A percentile compares a stretch with the other conserved stretches of the same genome.
These are phyloP conservation scores for Zaprionus ornatus DNA, from an alignment of 1,140 invertebrate genomes.

Conservation along the genomic window DNA sequence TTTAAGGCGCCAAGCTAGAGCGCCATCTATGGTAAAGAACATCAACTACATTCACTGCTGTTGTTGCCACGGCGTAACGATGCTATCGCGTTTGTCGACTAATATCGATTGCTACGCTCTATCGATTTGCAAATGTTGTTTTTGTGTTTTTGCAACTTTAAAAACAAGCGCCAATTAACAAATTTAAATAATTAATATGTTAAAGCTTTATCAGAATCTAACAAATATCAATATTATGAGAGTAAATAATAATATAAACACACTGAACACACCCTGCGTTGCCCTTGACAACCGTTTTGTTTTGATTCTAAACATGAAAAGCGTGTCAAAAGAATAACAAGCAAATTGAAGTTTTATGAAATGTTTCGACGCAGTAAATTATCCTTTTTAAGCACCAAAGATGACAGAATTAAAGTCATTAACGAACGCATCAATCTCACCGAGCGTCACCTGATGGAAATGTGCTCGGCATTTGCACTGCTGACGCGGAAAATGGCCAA, in stretches of 20 bases:
- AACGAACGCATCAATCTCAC: constrained; percentile 88
- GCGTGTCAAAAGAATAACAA: not conserved
- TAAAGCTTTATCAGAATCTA: not conserved
- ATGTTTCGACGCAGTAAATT: constrained; percentile 82
- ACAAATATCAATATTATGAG: not conserved
- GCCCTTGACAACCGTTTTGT: constrained; percentile 48
- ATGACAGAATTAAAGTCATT: constrained; percentile 85
- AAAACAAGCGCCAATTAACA: not conserved
- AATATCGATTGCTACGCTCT: constrained; percentile 7
- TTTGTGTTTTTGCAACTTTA: not conserved
- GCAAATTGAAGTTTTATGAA: not conserved
- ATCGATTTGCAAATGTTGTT: constrained; percentile 3
- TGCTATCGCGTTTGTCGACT: not conserved
- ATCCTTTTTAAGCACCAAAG: constrained; percentile 72
- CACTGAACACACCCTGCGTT: constrained; percentile 30
- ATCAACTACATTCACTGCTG: no score
- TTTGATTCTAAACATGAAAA: constrained; percentile 41
- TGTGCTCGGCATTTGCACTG: constrained; percentile 87
- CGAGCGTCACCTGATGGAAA: constrained; percentile 88
- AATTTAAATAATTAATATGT: not conserved
- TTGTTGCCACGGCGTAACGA: no score
- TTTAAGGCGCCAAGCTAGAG: no score
- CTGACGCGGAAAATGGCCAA: constrained; percentile 89
- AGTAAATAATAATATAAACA: not conserved
- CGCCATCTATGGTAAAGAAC: constrained; percentile 22